Evolutionary conservation across 2,888 invertebrate genomes (phyloP).

Genomic region (Dioctria linearis): DNA sequence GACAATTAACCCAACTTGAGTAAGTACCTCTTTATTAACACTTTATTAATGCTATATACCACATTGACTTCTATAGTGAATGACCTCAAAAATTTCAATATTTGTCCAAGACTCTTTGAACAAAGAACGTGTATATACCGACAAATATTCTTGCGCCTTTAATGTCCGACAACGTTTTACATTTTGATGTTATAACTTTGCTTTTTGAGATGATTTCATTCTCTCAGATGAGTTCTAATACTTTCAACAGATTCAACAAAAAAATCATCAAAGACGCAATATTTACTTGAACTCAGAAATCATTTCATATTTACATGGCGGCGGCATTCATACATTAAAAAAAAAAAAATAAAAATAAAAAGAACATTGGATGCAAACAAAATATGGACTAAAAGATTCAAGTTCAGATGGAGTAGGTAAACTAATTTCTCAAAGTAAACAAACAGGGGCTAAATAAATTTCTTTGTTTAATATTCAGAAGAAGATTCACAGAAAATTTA

Average conservation of each 20-base stretch:
- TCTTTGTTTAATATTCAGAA: background rate
- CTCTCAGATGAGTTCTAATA: conserved; percentile 34
- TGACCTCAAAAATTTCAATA: conserved; percentile 26
- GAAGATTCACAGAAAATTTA: conserved; percentile 4
- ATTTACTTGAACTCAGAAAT: conserved; percentile 32
- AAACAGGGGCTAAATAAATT: conserved; percentile 48
- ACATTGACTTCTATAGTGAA: conserved; percentile 11
- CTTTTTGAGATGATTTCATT: conserved; percentile 33
- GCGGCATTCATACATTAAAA: conserved; percentile 18
- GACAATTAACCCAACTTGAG: too few relatives aligned
- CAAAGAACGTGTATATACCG: background rate
- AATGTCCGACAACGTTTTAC: background rate
- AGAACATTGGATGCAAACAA: background rate
- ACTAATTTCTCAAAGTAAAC: conserved; percentile 55
- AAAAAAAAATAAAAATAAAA: background rate
- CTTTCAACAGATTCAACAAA: conserved; percentile 36
- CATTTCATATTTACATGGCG: conserved; percentile 37
- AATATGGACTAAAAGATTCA: conserved; percentile 37
- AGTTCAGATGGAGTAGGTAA: conserved; percentile 47
- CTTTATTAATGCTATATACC: conserved; percentile 12
- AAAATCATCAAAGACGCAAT: conserved; percentile 16
- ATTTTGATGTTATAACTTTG: background rate
- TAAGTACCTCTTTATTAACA: conserved; percentile 26
- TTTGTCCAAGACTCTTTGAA: conserved; percentile 24
- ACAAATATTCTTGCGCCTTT: background rate